Evolutionary conservation across 2,797 vertebrate species (phyloP), one percentile per base, ranked within the genome.

Genomic region (Erethizon dorsatum): DNA sequence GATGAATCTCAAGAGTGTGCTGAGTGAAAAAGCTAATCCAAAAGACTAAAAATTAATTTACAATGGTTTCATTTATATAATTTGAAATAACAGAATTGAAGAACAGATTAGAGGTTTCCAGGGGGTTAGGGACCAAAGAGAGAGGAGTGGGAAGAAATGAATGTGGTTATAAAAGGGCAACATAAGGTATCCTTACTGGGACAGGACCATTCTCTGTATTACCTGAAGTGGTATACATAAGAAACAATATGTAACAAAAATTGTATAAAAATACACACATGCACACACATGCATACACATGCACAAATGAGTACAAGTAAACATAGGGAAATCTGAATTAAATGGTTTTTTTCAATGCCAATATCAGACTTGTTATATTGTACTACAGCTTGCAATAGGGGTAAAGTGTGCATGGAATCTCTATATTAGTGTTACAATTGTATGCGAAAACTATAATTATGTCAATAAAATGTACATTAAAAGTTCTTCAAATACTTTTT

Each of bases 191-290:
- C 47, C 37, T 93, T 78, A 79, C 78, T 93, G 71, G 69, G 37
- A 93, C 57, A 84, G 56, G 88, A 84, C 61, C 91, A 73, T 83
- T 90, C 31, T 73, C n/a, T 88, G 78, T 97, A 85, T 75, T 65
- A 37, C 41, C 12, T 67, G 37, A 57, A n/a, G 71, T 91, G 9
- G 91, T 91, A 87, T 83, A 75, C 14, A 79, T 7, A 82, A 82
- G 37, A 91, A 93, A 12, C 41, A 59, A 67, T 28, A 54, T 45
- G 28, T 92, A 65, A 92, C 73, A 73, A 94, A 94, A 79, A n/a
- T 91, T 73, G 14, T 80, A 61, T 37, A 91, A 13, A 77, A 88
- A 56, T 73, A 45, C 78, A 78, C 28, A 88, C 56, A 84, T 7
- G 59, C 6, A 69, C n/a, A 15, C 31, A 24, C 26, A 84, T 7